These are phyloP conservation scores for Saxicola maurus DNA, from an alignment of 2,797 vertebrate species.

Conservation along the genomic window DNA sequence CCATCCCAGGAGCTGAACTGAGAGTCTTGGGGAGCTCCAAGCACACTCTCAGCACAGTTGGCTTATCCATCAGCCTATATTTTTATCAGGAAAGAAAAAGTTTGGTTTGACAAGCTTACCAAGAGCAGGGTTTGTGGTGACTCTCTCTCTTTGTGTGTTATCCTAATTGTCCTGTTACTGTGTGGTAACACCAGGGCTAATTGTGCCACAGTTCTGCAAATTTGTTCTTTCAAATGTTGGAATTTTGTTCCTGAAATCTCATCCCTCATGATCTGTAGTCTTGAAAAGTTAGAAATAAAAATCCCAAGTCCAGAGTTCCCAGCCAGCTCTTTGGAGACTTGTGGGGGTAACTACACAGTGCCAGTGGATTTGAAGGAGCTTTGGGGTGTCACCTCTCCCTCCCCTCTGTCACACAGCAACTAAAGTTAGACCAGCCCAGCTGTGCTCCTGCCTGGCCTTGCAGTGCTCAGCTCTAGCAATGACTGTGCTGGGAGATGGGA, in stretches of 20 bases:
- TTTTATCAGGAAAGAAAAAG: background rate
- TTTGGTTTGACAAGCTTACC: background rate
- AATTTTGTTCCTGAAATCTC: background rate
- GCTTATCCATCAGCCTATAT: background rate
- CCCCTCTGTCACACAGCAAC: background rate
- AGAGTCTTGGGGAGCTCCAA: background rate
- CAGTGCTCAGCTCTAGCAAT: rapidly evolving
- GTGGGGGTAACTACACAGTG: background rate
- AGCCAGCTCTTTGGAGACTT: background rate
- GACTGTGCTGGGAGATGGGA: background rate
- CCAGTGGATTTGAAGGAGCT: background rate
- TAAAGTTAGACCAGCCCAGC: background rate
- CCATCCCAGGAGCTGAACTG: background rate
- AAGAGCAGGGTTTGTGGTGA: background rate
- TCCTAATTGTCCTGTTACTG: background rate
- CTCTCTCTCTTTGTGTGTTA: background rate
- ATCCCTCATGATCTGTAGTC: background rate
- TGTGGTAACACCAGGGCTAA: background rate
- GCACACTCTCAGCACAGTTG: background rate
- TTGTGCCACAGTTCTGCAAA: background rate
- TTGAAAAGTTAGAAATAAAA: background rate
- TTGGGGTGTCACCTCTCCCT: background rate
- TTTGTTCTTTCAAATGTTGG: background rate
- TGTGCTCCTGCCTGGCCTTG: background rate
- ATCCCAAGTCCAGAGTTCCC: background rate